These are phyloP conservation scores for Taurulus bubalis DNA, from an alignment of 2,113 vertebrate species.

Conservation along the genomic window DNA sequence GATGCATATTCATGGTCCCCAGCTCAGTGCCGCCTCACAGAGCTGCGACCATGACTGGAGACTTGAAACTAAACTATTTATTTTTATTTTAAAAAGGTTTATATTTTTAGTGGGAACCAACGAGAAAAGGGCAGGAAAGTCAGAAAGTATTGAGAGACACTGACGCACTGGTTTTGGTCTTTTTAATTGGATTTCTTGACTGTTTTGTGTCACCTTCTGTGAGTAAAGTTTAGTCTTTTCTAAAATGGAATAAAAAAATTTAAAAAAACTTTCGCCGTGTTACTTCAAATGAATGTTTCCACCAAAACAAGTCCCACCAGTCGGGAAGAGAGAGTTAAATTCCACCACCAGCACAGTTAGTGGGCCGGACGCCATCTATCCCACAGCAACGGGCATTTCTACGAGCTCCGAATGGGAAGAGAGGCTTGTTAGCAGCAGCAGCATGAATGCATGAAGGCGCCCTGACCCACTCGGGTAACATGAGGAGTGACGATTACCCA, in stretches of 20 bases:
- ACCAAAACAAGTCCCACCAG: neutral
- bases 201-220: neutral
- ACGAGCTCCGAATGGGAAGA: constrained; percentile 15
- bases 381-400: constrained; percentile 56
- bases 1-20: too few species aligned
- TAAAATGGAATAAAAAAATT: too few species aligned
- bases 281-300: neutral
- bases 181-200: neutral
- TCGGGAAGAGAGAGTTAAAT: constrained; percentile 5
- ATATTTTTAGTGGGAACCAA: too few species aligned
- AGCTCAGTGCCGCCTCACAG: too few species aligned
- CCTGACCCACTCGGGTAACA: constrained; percentile 55
- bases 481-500: constrained; percentile 85
- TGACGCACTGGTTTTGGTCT: neutral
- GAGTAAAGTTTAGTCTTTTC: neutral
- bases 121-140: neutral
- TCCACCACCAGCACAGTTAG: constrained; percentile 67
- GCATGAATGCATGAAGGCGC: too few species aligned
- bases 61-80: too few species aligned
- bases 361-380: constrained; percentile 45
- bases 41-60: too few species aligned
- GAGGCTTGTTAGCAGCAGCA: constrained; percentile 57
- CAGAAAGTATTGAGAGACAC: neutral
- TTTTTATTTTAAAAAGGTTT: too few species aligned
- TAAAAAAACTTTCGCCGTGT: neutral